Evolutionary conservation across 2,888 invertebrate genomes (phyloP).

Genomic region (Villa cingulata): DNA sequence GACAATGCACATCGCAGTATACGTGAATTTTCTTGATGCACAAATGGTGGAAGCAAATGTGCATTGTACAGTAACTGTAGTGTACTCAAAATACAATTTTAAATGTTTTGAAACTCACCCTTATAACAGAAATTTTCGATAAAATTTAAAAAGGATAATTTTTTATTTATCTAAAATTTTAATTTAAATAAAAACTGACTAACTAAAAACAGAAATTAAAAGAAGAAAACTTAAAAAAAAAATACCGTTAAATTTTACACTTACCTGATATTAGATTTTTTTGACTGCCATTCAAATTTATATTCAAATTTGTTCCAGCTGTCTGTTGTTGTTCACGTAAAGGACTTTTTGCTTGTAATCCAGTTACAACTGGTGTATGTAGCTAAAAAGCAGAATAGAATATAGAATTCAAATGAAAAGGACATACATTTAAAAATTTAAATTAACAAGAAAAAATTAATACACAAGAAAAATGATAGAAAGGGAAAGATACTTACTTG

Average conservation of each 20-base stretch:
- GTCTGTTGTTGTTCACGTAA: slow-evolving; percentile 36
- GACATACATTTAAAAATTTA: neutral
- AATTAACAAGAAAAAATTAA: neutral
- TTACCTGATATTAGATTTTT: slow-evolving; percentile 17
- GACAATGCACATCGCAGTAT: too few relatives aligned
- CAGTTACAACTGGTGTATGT: slow-evolving; percentile 15
- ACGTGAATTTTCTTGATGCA: too few relatives aligned
- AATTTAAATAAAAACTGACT: too few relatives aligned
- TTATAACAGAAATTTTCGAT: too few relatives aligned
- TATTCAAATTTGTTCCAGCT: slow-evolving; percentile 18
- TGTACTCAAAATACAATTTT: too few relatives aligned
- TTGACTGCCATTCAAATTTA: slow-evolving; percentile 15
- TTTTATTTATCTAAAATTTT: too few relatives aligned
- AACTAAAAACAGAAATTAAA: too few relatives aligned
- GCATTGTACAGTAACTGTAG: too few relatives aligned
- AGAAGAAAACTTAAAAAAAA: too few relatives aligned
- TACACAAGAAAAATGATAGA: neutral
- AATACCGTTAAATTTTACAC: neutral
- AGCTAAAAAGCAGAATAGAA: slow-evolving; percentile 8
- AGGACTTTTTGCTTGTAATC: slow-evolving; percentile 32
- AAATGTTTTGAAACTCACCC: too few relatives aligned
- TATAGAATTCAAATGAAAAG: neutral
- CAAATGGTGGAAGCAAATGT: too few relatives aligned
- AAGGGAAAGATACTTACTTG: neutral
- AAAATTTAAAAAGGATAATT: too few relatives aligned